A percentile compares a stretch with the other conserved stretches of the same genome.
Conservation (phyloP, 1,140 invertebrate genomes). For the Ostrea denselamellosa region DNA sequence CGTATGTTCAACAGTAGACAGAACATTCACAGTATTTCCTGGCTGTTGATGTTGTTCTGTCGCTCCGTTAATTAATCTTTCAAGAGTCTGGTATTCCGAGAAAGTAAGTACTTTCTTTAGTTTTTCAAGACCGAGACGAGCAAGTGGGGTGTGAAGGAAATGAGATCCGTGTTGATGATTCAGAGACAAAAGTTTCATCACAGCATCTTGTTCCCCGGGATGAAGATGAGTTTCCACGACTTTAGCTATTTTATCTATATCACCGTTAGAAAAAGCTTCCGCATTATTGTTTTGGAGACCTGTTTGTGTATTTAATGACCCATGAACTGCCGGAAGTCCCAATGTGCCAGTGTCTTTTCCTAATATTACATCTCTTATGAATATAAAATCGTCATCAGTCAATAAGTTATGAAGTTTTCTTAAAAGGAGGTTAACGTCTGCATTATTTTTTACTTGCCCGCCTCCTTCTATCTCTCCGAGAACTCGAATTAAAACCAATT, state of each 20-base stretch:
- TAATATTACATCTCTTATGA: neutral
- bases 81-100: conserved; percentile 4
- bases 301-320: neutral
- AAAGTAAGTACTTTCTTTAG: neutral
- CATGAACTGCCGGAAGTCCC: too few relatives aligned
- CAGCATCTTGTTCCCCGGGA: neutral
- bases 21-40: neutral
- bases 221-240: neutral
- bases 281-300: neutral
- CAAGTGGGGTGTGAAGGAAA: neutral
- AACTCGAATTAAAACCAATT: neutral
- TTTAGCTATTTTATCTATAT: neutral
- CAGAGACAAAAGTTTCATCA: neutral
- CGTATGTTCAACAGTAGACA: too few relatives aligned
- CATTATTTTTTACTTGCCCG: neutral
- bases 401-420: neutral
- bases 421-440: neutral
- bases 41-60: neutral
- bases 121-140: neutral
- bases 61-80: neutral
- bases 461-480: conserved; percentile 6
- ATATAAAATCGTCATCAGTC: neutral
- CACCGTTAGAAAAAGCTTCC: neutral
- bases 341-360: neutral
- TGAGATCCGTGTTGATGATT: neutral